These are phyloP conservation scores for Regulus satrapa DNA, from an alignment of 2,113 vertebrate species.

Conservation along the genomic window DNA sequence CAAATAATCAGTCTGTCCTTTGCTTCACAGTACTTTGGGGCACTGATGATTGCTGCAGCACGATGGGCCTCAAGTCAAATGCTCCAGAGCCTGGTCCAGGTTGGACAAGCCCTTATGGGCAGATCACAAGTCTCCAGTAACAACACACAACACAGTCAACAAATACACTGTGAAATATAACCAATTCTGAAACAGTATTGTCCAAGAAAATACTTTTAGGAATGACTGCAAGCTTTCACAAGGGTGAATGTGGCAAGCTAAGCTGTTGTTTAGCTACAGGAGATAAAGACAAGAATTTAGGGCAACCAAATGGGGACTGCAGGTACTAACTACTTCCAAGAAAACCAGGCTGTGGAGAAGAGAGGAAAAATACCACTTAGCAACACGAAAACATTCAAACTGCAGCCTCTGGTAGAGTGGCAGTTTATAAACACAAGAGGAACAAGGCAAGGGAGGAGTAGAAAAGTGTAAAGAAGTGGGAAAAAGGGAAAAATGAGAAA, in stretches of 20 bases:
- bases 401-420: background rate
- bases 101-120: background rate
- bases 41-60: background rate
- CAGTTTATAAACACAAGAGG: background rate
- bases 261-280: background rate
- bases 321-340: background rate
- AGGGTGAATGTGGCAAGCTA: background rate
- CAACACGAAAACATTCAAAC: background rate
- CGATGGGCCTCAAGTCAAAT: fast-evolving
- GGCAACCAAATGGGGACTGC: background rate
- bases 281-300: background rate
- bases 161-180: background rate
- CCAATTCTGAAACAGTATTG: background rate
- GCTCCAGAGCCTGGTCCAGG: background rate
- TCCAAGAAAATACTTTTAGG: background rate
- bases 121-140: background rate
- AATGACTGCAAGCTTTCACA: background rate
- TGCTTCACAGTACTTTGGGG: background rate
- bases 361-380: background rate
- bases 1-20: background rate
- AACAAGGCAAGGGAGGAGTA: background rate
- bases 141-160: background rate
- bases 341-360: background rate
- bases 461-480: background rate
- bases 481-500: background rate